Base-by-base conservation (phyloP, 2,113 vertebrate species). In the Mustela lutreola region DNA sequence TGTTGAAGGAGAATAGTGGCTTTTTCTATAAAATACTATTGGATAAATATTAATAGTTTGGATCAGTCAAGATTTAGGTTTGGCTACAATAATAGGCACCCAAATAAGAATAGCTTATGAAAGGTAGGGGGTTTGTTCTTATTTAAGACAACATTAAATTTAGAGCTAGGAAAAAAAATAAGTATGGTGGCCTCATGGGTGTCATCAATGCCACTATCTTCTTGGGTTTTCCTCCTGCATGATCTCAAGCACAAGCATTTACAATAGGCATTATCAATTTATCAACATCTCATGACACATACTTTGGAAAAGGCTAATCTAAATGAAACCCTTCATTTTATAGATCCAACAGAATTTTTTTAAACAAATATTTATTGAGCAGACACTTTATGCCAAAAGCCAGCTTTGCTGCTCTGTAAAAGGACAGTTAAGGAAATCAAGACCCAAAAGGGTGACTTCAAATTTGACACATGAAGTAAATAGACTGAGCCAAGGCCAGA, bases 281-380 rank as follows among this genome's bases (percentile, higher is more conserved):
- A 60, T 65, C 16, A 71, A 19, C 39, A 60, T 84, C 10, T 85
- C 22, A 80, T 10, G 88, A 91, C 22, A 86, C 63, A 87, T 31
- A 71, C 50, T 88, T 95, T 93, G 33, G 58, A 28, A 95, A 39
- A 94, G 79, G 62, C 12, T 84, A 58, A 39, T 94, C 26, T 65
- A 94, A 91, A 88, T 56, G 8, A 75, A 94, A 70, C 5, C 9
- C 33, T 76, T 84, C 21, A 58, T 75, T 92, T 92, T 80, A 92
- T 3, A 85, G 39, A 92, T 75, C 14, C 73, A 89, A 92, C 9
- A 94, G 45, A 89, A 94, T 89, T 94, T 71, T 79, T 56, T 94
- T 11, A 31, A 89, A 80, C 21, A 56, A 33, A 82, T 89, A 89
- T 70, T 96, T 95, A 92, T 70, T 92, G 48, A 96, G 28, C 24